Conservation (phyloP, 2,888 invertebrate genomes). For the Cistogaster globosa region DNA sequence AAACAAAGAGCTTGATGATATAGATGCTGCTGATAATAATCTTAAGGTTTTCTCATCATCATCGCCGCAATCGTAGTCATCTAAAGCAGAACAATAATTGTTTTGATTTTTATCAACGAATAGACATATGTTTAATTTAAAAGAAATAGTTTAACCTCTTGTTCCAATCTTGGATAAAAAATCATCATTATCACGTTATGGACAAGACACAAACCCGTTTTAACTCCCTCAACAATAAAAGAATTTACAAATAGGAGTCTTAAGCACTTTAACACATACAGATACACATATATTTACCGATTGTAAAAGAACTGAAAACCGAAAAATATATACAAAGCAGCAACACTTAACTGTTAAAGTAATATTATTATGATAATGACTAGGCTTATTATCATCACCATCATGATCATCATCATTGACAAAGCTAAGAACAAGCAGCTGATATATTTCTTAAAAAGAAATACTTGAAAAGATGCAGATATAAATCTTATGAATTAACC, state of each 20-base stretch:
- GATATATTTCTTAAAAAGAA: conserved; percentile 54
- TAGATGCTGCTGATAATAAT: conserved; percentile 47
- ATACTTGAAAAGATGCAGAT: conserved; percentile 69
- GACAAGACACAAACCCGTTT: conserved; percentile 58
- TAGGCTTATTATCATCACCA: background rate
- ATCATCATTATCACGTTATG: conserved; percentile 9
- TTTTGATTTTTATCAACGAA: conserved; percentile 68
- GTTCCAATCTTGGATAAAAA: conserved; percentile 63
- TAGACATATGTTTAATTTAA: conserved; percentile 68
- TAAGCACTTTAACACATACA: conserved; percentile 75
- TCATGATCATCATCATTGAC: conserved; percentile 26
- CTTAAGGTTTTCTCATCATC: conserved; percentile 25
- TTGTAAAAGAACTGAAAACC: conserved; percentile 80
- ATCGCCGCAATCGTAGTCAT: conserved; percentile 11
- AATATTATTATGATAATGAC: conserved; percentile 52
- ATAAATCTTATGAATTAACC: conserved; percentile 72
- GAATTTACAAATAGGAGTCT: conserved; percentile 76
- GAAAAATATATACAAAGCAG: conserved; percentile 36
- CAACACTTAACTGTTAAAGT: conserved; percentile 55
- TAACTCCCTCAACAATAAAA: conserved; percentile 66
- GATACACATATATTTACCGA: conserved; percentile 74
- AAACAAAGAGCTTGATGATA: conserved; percentile 34
- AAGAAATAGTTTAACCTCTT: conserved; percentile 70
- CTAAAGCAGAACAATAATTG: conserved; percentile 67
- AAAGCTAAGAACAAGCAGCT: conserved; percentile 56